Evolutionary conservation across 1,140 invertebrate genomes (phyloP), one percentile per base, ranked within the genome.

Genomic region (Linepithema humile): DNA sequence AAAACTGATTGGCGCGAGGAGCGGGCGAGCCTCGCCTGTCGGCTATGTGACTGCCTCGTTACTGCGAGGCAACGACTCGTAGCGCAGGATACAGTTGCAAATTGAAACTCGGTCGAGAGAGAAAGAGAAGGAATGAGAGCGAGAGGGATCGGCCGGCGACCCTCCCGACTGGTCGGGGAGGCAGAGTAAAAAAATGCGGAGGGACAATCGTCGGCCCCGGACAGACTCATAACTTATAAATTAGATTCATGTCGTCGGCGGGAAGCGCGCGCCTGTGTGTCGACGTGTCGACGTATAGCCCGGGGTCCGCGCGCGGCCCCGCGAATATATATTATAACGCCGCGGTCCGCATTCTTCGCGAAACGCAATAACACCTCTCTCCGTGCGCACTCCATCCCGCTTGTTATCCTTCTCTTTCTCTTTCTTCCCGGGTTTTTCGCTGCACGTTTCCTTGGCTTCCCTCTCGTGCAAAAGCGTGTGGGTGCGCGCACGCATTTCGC

Each of bases 181-280:
- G 70, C 35, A 75, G 35, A 32, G 62, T 12, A 60, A 74, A 82
- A 75, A 74, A 78, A 78, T 67, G 45, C 29, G 26, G 64, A 77
- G 62, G 82, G 59, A 67, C 74, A 83, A 80, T 87, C 83, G 77
- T 77, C 77, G 67, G 83, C 40, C 64, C 43, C 72, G 72, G 86
- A 74, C 85, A 85, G 77, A 75, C 84, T 89, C 87, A 70, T 89
- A 88, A 88, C 72, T 86, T 89, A 86, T 86, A 89, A 88, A 89
- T 89, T 89, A 86, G 88, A 88, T 89, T 82, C 88, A 83, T 86
- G 74, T 84, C 59, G 84, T 82, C 72, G 80, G 23, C 67, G 65
- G 65, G 50, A 77, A 35, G 67, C 32, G 48, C 59, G 53, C 43
- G 64, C 53, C 29, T 64, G 59, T 77, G 85, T 55, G 86, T 82